Percentiles rank a stretch among this genome's conserved stretches.
Conservation (phyloP, 2,797 vertebrate species). For the Falco rusticolus region DNA sequence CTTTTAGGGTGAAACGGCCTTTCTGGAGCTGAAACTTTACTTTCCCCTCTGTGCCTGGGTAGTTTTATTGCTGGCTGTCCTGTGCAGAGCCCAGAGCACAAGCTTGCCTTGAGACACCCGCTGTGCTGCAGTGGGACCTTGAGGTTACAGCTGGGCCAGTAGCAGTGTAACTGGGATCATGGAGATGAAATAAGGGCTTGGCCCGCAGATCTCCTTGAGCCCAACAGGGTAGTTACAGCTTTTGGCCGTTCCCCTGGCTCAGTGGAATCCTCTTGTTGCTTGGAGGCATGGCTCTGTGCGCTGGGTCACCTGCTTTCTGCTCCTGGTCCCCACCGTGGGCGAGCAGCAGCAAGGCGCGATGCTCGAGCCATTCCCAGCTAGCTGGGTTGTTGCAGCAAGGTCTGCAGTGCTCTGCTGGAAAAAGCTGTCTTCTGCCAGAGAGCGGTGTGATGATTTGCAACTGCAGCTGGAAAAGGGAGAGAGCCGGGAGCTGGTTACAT, state of each 20-base stretch:
- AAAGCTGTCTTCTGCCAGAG: background rate
- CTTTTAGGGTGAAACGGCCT: background rate
- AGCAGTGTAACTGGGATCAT: background rate
- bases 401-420: background rate
- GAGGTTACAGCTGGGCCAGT: background rate
- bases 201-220: background rate
- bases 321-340: fast-evolving
- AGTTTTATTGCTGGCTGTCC: background rate
- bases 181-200: background rate
- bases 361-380: background rate
- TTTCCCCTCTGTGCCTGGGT: background rate
- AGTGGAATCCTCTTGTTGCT: fast-evolving
- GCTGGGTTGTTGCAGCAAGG: background rate
- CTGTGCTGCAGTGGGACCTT: background rate
- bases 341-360: background rate
- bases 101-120: background rate
- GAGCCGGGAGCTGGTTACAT: background rate
- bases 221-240: fast-evolving
- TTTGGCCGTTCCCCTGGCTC: background rate
- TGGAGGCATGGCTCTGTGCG: background rate
- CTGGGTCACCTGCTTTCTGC: background rate
- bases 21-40: background rate
- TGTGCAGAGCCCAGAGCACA: background rate
- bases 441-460: background rate
- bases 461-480: background rate